Conservation (phyloP, 1,140 invertebrate genomes). For the Cydia splendana region DNA sequence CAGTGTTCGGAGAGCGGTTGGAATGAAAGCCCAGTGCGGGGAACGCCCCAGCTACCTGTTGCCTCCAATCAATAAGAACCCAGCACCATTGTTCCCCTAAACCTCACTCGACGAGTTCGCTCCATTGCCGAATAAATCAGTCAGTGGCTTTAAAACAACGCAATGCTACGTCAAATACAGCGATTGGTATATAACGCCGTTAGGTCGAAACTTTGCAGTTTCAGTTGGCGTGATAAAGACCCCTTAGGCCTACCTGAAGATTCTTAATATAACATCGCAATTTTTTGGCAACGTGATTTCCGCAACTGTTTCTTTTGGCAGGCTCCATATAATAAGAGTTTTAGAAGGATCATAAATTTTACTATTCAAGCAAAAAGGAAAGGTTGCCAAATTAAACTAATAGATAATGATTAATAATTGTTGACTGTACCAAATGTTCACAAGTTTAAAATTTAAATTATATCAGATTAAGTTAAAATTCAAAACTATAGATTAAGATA, state of each 20-base stretch:
- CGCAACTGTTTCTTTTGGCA: not conserved
- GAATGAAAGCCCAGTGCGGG: conserved; percentile 44
- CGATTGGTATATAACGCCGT: not conserved
- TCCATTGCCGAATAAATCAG: conserved; percentile 27
- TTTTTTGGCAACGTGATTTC: not conserved
- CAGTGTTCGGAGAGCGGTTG: conserved; percentile 53
- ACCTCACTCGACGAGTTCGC: conserved; percentile 13
- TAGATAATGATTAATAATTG: not conserved
- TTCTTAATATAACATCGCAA: not conserved
- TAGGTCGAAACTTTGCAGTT: too few relatives aligned
- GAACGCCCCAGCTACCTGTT: conserved; percentile 72
- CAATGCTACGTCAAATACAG: conserved; percentile 1
- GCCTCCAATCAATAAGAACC: conserved; percentile 72
- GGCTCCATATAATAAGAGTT: not conserved
- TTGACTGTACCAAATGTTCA: not conserved
- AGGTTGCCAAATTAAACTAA: conserved; percentile 32
- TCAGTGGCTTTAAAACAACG: not conserved
- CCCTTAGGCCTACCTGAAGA: too few relatives aligned
- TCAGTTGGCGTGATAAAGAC: too few relatives aligned
- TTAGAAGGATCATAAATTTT: not conserved
- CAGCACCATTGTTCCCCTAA: conserved; percentile 53
- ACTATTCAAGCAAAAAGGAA: not conserved
- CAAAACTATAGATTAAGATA: not conserved
- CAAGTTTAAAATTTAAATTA: too few relatives aligned
- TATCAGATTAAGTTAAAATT: too few relatives aligned